phyloP scores from a whole-genome alignment of 2,113 vertebrate species.

The Motacilla alba region DNA sequence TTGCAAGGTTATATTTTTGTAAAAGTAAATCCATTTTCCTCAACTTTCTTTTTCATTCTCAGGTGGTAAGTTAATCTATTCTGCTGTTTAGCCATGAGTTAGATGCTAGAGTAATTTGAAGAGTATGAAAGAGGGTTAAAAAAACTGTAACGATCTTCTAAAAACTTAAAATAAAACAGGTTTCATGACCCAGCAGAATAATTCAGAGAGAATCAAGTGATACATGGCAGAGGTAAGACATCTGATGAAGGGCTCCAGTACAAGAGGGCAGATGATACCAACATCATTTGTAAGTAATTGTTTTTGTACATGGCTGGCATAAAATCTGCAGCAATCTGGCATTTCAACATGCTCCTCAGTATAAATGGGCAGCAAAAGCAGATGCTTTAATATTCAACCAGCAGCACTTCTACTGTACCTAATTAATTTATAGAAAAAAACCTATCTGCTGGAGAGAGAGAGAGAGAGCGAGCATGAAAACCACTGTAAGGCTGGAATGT shows the following conservation, averaged over 20 bases:
- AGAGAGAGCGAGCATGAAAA: neutral
- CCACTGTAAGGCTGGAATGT: neutral
- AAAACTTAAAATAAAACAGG: slow-evolving; percentile 18
- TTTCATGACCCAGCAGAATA: slow-evolving; percentile 14
- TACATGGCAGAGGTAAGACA: slow-evolving; percentile 21
- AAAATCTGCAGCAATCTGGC: neutral
- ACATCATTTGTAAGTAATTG: slow-evolving; percentile 48
- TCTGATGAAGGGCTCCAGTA: slow-evolving; percentile 19
- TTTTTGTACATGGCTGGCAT: slow-evolving; percentile 25
- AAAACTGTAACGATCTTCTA: neutral
- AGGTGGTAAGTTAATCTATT: neutral
- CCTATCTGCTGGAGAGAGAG: neutral
- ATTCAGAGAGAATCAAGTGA: slow-evolving; percentile 22
- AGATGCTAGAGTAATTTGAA: neutral
- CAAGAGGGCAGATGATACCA: slow-evolving; percentile 40
- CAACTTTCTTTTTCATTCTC: neutral
- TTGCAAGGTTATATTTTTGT: neutral
- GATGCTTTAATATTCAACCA: neutral
- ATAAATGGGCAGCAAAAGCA: neutral
- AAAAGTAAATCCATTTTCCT: neutral
- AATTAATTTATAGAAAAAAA: neutral
- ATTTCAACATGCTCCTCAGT: neutral
- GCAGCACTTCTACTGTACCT: neutral
- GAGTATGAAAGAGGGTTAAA: neutral
- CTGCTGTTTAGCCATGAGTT: neutral